Percentiles rank a stretch among this genome's conserved stretches.
Conservation (phyloP, 2,113 vertebrate genomes). For the Emydocephalus ijimae region DNA sequence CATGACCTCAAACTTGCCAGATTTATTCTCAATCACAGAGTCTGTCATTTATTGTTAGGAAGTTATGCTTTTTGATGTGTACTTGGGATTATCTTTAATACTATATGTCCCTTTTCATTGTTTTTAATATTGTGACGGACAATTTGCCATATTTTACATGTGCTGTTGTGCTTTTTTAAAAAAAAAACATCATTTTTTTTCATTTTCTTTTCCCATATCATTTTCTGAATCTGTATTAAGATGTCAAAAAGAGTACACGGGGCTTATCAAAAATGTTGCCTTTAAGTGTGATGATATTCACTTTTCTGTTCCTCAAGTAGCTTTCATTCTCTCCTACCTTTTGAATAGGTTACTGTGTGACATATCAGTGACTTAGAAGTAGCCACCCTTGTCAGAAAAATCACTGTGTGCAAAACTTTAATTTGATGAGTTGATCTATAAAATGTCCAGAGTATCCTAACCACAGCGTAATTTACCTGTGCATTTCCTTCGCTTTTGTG, state of each 20-base stretch:
- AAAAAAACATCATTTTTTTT: conserved; percentile 49
- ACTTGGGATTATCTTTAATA: conserved; percentile 62
- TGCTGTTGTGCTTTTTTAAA: conserved; percentile 57
- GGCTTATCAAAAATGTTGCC: conserved; percentile 30
- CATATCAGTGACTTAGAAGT: background rate
- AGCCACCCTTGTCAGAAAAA: conserved; percentile 33
- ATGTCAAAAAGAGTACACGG: background rate
- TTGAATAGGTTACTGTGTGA: rapidly evolving
- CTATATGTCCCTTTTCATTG: conserved; percentile 55
- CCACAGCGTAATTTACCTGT: background rate
- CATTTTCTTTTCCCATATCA: conserved; percentile 33
- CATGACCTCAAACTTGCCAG: conserved; percentile 60
- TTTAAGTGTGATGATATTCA: background rate
- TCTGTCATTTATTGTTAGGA: conserved; percentile 60
- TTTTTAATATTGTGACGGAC: conserved; percentile 61
- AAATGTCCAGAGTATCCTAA: background rate
- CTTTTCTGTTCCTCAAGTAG: background rate
- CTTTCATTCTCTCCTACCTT: background rate
- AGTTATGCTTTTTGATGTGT: conserved; percentile 63
- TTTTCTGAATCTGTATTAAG: conserved; percentile 35
- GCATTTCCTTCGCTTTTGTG: background rate
- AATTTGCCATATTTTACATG: conserved; percentile 69
- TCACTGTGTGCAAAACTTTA: conserved; percentile 30
- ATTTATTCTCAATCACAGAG: conserved; percentile 61
- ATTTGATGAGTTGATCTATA: background rate